These are phyloP conservation scores for Delia radicum DNA, from an alignment of 1,140 invertebrate species.

Conservation along the genomic window DNA sequence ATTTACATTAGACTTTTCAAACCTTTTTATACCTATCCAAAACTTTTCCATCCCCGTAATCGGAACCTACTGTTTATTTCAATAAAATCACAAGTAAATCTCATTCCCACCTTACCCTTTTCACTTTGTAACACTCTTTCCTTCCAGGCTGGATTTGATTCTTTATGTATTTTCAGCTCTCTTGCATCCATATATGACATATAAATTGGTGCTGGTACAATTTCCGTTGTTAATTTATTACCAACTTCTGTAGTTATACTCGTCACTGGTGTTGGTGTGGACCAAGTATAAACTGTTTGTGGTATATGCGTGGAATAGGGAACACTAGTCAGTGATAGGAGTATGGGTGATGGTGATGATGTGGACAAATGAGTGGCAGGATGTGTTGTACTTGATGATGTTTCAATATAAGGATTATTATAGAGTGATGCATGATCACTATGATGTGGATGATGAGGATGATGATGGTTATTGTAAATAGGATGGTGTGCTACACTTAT, in stretches of 20 bases:
- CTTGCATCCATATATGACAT: slow-evolving; percentile 38
- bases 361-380: neutral
- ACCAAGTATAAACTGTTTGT: slow-evolving; percentile 47
- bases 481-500: slow-evolving; percentile 25
- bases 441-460: slow-evolving; percentile 25
- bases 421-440: neutral
- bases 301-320: slow-evolving; percentile 37
- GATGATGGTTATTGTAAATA: too few species aligned
- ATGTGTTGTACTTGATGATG: neutral
- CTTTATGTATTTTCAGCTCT: slow-evolving; percentile 54
- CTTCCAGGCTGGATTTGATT: slow-evolving; percentile 59
- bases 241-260: neutral
- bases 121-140: slow-evolving; percentile 62
- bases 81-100: neutral
- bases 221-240: slow-evolving; percentile 28
- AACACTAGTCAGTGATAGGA: neutral
- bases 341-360: neutral
- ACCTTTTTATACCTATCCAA: too few species aligned
- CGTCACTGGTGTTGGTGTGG: slow-evolving; percentile 12
- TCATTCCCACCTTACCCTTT: slow-evolving; percentile 54
- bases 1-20: too few species aligned
- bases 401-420: neutral
- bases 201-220: slow-evolving; percentile 48
- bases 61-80: too few species aligned
- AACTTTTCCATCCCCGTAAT: too few species aligned